Evolutionary conservation across 2,113 vertebrate genomes (phyloP).

Genomic region (human (Homo sapiens)): GRCh38 chr18:21006501-21007000

Average conservation of each 20-base stretch:
- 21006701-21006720: conserved; percentile 94
- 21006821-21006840: background rate
- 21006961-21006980: background rate
- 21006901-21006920: background rate
- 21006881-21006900: background rate
- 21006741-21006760: conserved; percentile 95
- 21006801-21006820: conserved; percentile 59
- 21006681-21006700: conserved; percentile 86
- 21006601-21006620: conserved; percentile 57
- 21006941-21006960: conserved; percentile 47
- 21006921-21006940: conserved; percentile 45
- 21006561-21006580: conserved; percentile 95
- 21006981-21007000: conserved; percentile 30
- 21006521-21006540: conserved; percentile 96
- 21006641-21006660: conserved; percentile 28
- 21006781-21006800: conserved; percentile 91
- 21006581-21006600: conserved; percentile 98
- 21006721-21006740: conserved; percentile 96
- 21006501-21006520: conserved; percentile 93
- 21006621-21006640: conserved; percentile 53
- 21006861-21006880: conserved; percentile 23
- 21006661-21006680: background rate
- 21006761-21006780: conserved; percentile 97
- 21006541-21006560: conserved; percentile 94
- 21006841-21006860: background rate